phyloP scores from a whole-genome alignment of 2,888 invertebrate genomes.

The Nowickia ferox region DNA sequence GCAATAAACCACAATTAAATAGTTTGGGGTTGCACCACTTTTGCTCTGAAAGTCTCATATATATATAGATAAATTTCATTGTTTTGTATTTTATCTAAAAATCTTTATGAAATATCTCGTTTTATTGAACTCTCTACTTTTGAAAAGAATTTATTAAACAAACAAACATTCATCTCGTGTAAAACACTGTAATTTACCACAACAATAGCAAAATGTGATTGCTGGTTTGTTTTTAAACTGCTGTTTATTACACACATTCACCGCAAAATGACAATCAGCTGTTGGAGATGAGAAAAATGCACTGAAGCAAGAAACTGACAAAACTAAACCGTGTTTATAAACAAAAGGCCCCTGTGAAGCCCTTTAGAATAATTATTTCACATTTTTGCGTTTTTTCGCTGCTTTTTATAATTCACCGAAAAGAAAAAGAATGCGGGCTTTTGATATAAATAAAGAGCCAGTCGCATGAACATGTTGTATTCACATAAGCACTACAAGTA shows the following conservation, averaged over 20 bases:
- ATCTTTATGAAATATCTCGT: no score
- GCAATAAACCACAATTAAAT: no score
- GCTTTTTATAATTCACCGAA: slow-evolving; percentile 58
- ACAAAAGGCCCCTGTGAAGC: slow-evolving; percentile 66
- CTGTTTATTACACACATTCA: slow-evolving; percentile 18
- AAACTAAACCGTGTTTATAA: slow-evolving; percentile 42
- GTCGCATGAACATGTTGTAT: neutral
- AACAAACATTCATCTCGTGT: neutral
- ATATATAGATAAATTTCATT: no score
- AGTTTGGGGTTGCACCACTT: no score
- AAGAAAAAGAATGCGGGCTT: slow-evolving; percentile 62
- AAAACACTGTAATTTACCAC: slow-evolving; percentile 9
- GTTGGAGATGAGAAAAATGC: slow-evolving; percentile 40
- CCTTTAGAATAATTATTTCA: slow-evolving; percentile 61
- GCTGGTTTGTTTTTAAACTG: slow-evolving; percentile 15
- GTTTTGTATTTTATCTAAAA: no score
- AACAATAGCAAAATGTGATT: slow-evolving; percentile 18
- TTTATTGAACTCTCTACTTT: neutral
- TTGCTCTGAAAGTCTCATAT: no score
- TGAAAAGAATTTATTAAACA: neutral
- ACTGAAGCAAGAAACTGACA: slow-evolving; percentile 32
- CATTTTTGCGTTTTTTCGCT: slow-evolving; percentile 22
- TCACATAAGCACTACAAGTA: neutral
- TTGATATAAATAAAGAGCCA: slow-evolving; percentile 27
- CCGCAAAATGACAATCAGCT: slow-evolving; percentile 61